phyloP scores from a whole-genome alignment of 1,140 invertebrate genomes.

The Cheumatopsyche charites region DNA sequence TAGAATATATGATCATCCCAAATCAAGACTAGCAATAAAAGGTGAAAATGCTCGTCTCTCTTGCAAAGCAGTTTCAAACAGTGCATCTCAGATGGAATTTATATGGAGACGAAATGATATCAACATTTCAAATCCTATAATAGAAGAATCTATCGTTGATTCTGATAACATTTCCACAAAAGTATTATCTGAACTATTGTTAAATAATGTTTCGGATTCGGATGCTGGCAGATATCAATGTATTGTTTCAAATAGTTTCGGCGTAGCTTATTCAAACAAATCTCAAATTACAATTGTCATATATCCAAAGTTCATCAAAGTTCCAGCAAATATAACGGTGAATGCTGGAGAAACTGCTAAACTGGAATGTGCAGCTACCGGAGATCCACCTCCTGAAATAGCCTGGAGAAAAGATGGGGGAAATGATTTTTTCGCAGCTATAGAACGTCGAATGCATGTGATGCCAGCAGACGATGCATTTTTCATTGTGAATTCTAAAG shows the following conservation, averaged over 20 bases:
- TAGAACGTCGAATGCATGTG: constrained; percentile 90
- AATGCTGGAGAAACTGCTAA: constrained; percentile 84
- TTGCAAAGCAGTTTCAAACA: constrained; percentile 76
- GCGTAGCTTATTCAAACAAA: constrained; percentile 86
- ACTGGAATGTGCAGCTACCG: constrained; percentile 88
- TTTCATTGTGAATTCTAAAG: constrained; percentile 89
- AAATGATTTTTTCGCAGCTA: constrained; percentile 92
- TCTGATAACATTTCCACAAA: constrained; percentile 58
- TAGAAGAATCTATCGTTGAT: constrained; percentile 55
- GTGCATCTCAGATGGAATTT: constrained; percentile 68
- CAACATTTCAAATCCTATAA: constrained; percentile 65
- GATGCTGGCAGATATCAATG: constrained; percentile 92
- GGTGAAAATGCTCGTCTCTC: constrained; percentile 80
- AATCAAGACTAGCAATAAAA: constrained; percentile 80
- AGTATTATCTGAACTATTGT: constrained; percentile 71
- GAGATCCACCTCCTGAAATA: constrained; percentile 87
- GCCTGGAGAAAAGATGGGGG: constrained; percentile 94
- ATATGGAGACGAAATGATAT: constrained; percentile 90
- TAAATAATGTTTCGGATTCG: constrained; percentile 74
- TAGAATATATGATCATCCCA: constrained; percentile 79
- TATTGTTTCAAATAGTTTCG: constrained; percentile 87
- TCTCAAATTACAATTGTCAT: constrained; percentile 86
- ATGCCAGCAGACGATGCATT: constrained; percentile 91
- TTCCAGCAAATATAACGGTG: constrained; percentile 82
- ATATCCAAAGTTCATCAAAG: constrained; percentile 86